A percentile compares a stretch with the other conserved stretches of the same genome.
Evolutionary conservation across 1,140 invertebrate species (phyloP).

Genomic region (Proales similis): DNA sequence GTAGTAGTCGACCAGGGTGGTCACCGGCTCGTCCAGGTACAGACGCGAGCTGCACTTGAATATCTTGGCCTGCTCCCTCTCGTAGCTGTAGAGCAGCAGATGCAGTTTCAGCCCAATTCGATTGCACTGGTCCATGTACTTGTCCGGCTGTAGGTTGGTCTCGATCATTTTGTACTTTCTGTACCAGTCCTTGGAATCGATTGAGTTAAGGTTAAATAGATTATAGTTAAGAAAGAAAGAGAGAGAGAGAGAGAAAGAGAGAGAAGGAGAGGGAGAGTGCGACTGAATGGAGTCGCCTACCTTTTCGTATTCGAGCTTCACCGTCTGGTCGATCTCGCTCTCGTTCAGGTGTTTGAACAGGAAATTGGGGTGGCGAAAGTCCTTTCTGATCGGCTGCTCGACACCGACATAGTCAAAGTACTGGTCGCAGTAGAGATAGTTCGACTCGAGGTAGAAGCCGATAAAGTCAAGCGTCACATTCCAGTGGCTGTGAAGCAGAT

Average conservation of each 20-base stretch:
- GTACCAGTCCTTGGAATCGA: slow-evolving; percentile 34
- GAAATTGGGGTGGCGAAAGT: slow-evolving; percentile 25
- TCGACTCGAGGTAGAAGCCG: slow-evolving; percentile 29
- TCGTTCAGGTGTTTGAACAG: slow-evolving; percentile 30
- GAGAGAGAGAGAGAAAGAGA: too few species aligned
- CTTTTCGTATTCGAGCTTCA: slow-evolving; percentile 20
- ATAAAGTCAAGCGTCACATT: slow-evolving; percentile 32
- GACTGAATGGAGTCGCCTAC: too few species aligned
- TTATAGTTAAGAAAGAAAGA: too few species aligned
- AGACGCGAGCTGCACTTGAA: slow-evolving; percentile 17
- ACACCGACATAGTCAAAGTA: slow-evolving; percentile 23
- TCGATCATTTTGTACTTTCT: slow-evolving; percentile 24
- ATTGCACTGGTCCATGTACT: slow-evolving; percentile 20
- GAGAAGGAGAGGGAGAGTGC: too few species aligned
- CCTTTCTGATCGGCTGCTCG: slow-evolving; percentile 10
- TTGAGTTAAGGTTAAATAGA: too few species aligned
- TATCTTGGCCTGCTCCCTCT: slow-evolving; percentile 10
- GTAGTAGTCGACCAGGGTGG: slow-evolving; percentile 18
- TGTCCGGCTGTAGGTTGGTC: slow-evolving; percentile 17
- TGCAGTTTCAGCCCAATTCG: slow-evolving; percentile 24
- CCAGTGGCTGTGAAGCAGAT: slow-evolving; percentile 19
- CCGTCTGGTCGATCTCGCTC: slow-evolving; percentile 6
- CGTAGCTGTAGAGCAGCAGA: slow-evolving; percentile 15
- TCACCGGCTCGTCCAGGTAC: slow-evolving; percentile 32
- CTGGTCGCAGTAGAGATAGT: slow-evolving; percentile 16